Evolutionary conservation across 2,113 vertebrate species (phyloP).

Genomic region (Halcyon senegalensis): DNA sequence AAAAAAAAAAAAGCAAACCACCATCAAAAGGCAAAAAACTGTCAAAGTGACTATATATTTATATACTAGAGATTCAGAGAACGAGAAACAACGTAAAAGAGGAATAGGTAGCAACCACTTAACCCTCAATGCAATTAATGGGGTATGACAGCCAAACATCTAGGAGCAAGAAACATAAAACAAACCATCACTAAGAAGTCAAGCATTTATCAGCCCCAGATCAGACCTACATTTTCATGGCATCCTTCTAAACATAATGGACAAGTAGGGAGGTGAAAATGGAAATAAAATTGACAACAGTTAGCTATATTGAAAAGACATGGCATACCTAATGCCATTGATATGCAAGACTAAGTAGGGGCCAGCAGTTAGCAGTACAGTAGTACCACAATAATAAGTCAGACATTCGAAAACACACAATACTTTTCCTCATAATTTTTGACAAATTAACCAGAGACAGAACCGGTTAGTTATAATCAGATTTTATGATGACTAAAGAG

Average conservation of each 20-base stretch:
- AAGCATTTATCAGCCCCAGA: neutral
- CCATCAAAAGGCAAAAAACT: constrained; percentile 6
- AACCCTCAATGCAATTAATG: neutral
- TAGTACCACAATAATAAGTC: neutral
- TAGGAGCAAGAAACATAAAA: neutral
- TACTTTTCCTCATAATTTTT: neutral
- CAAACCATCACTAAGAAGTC: neutral
- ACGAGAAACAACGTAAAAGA: neutral
- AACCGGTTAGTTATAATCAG: neutral
- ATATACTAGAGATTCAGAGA: neutral
- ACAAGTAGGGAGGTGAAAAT: neutral
- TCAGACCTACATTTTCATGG: neutral
- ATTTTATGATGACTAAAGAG: neutral
- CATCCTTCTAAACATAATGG: neutral
- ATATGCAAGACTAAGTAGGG: neutral
- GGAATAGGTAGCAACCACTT: neutral
- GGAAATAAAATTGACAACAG: neutral
- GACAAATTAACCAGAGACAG: neutral
- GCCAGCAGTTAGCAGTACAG: neutral
- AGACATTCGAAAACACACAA: neutral
- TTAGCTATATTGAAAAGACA: neutral
- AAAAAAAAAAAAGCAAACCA: neutral
- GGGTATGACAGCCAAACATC: neutral
- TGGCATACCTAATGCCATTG: neutral
- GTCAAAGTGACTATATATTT: neutral